Conservation (phyloP, 2,888 invertebrate genomes). For the Euclidia mi region DNA sequence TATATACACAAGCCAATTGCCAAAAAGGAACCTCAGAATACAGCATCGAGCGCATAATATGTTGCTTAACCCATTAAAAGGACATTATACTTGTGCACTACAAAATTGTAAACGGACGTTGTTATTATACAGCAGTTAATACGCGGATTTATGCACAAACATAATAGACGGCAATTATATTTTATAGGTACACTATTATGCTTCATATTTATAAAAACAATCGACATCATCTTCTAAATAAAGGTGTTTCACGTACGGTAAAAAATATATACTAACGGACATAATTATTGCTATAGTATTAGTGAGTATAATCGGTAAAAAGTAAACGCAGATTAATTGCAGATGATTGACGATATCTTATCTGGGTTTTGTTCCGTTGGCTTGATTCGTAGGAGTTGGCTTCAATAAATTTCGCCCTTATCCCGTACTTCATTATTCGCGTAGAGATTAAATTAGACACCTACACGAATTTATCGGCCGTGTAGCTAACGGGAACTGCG, state of each 20-base stretch:
- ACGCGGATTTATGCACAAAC: background rate
- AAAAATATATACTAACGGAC: background rate
- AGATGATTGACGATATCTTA: slow-evolving; percentile 3
- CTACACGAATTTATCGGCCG: slow-evolving; percentile 18
- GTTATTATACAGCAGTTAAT: background rate
- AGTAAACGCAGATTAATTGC: too few species aligned
- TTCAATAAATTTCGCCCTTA: slow-evolving; percentile 1
- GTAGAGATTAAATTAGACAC: slow-evolving; percentile 26
- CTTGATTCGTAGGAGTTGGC: slow-evolving; percentile 16
- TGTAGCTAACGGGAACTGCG: slow-evolving; percentile 37
- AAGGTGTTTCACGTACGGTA: slow-evolving; percentile 4
- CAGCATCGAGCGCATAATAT: background rate
- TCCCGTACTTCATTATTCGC: slow-evolving; percentile 27
- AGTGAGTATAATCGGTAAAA: too few species aligned
- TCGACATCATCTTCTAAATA: slow-evolving; percentile 9
- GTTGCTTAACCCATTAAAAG: slow-evolving; percentile 6
- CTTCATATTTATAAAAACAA: slow-evolving; percentile 14
- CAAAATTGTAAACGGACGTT: slow-evolving; percentile 2
- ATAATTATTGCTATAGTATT: too few species aligned
- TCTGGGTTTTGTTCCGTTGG: background rate
- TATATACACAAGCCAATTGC: background rate
- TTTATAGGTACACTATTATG: slow-evolving; percentile 8
- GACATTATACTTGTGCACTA: slow-evolving; percentile 2
- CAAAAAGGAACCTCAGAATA: slow-evolving; percentile 11
- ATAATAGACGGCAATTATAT: slow-evolving; percentile 9